Percentiles rank a stretch among this genome's conserved stretches.
These are phyloP conservation scores for Archocentrus centrarchus DNA, from an alignment of 2,113 vertebrate genomes.

Conservation along the genomic window DNA sequence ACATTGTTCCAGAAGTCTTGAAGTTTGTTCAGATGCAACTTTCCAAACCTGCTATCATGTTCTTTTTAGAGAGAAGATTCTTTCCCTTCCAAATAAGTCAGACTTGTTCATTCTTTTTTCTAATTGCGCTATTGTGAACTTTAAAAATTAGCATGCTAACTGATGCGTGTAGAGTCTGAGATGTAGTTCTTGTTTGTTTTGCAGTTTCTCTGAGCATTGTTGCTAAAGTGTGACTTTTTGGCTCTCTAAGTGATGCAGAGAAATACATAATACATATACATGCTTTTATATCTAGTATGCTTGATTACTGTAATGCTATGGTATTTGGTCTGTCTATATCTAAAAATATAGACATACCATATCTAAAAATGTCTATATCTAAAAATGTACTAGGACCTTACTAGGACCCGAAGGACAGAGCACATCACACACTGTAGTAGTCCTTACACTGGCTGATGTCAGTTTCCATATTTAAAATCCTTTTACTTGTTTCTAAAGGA, in stretches of 20 bases:
- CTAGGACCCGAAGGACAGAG: rapidly evolving
- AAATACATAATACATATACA: background rate
- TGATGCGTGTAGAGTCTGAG: background rate
- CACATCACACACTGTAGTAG: background rate
- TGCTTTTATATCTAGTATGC: background rate
- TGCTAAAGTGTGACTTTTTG: background rate
- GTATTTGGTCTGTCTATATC: background rate
- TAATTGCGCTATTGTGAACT: background rate
- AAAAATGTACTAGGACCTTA: background rate
- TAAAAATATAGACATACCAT: background rate
- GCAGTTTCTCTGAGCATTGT: background rate
- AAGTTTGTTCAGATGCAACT: background rate
- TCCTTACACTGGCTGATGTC: background rate
- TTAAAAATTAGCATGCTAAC: background rate
- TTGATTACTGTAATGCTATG: background rate
- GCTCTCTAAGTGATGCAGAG: background rate
- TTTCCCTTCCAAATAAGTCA: background rate
- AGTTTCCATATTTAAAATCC: background rate
- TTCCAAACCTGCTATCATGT: background rate
- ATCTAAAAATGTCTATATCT: background rate
- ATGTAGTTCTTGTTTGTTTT: background rate
- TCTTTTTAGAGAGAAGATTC: background rate
- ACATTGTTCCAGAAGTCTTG: background rate
- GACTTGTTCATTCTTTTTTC: background rate
- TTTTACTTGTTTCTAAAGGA: background rate